These are phyloP conservation scores for Pseudomyrmex pallidus DNA, from an alignment of 1,140 invertebrate genomes.

Conservation along the genomic window DNA sequence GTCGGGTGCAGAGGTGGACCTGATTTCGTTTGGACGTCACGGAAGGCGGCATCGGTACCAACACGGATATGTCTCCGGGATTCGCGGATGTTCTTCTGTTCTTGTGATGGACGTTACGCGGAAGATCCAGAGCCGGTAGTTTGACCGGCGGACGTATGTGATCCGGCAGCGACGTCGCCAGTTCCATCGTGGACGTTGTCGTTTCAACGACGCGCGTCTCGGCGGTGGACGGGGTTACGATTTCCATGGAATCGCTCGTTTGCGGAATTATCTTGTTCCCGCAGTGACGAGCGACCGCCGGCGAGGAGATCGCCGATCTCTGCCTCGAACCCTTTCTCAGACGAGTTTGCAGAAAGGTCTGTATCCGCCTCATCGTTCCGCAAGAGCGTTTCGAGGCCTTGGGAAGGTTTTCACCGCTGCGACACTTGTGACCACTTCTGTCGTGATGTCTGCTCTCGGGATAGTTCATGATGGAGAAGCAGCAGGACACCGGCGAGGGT, in stretches of 20 bases:
- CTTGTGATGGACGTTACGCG: conserved; percentile 15
- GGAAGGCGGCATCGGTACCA: neutral
- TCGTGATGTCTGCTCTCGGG: conserved; percentile 8
- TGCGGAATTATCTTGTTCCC: conserved; percentile 76
- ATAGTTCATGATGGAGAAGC: conserved; percentile 78
- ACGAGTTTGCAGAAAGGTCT: conserved; percentile 78
- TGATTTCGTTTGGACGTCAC: conserved; percentile 72
- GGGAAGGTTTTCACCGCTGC: conserved; percentile 22
- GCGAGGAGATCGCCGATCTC: conserved; percentile 66
- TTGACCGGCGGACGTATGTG: conserved; percentile 16
- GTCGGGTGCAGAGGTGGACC: conserved; percentile 71
- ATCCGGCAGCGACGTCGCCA: neutral
- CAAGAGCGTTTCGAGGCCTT: conserved; percentile 68
- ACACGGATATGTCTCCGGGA: conserved; percentile 30
- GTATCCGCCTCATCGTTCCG: conserved; percentile 78
- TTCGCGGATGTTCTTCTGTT: neutral
- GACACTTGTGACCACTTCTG: neutral
- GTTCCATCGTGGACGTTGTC: neutral
- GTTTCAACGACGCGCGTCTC: neutral
- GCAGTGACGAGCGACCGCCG: conserved; percentile 55
- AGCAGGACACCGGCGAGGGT: conserved; percentile 82
- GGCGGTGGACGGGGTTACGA: neutral
- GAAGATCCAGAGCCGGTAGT: conserved; percentile 33
- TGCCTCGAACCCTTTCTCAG: conserved; percentile 76
- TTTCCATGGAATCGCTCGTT: neutral